A percentile compares a stretch with the other conserved stretches of the same genome.
Conservation (phyloP, 2,888 invertebrate species). For the Lepas anatifera region DNA sequence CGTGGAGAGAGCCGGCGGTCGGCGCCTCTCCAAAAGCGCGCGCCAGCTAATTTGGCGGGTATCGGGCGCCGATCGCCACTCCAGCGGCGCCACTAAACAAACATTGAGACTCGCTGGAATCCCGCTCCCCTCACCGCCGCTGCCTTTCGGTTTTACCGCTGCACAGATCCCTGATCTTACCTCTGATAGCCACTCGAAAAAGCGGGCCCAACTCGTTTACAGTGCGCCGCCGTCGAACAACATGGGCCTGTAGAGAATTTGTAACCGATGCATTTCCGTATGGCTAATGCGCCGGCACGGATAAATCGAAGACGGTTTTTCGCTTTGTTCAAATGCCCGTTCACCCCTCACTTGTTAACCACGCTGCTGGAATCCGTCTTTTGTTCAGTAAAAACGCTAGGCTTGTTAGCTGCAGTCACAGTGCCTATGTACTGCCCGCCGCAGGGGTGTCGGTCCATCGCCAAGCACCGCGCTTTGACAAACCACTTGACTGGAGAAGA, state of each 20-base stretch:
- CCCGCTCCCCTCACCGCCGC: too few species aligned
- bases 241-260: not conserved
- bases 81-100: not conserved
- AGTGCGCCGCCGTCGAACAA: not conserved
- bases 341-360: too few species aligned
- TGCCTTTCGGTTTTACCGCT: too few species aligned
- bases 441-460: too few species aligned
- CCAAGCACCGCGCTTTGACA: too few species aligned
- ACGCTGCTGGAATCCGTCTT: not conserved
- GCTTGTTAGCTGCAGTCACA: not conserved
- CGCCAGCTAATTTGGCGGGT: not conserved
- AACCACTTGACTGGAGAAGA: too few species aligned
- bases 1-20: not conserved
- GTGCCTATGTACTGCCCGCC: too few species aligned
- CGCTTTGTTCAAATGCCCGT: too few species aligned
- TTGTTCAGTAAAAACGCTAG: not conserved
- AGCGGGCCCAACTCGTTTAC: not conserved
- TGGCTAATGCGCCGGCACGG: not conserved
- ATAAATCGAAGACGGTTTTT: not conserved
- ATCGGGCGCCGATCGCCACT: not conserved
- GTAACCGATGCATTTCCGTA: constrained; percentile 9
- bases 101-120: not conserved
- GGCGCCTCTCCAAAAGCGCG: not conserved
- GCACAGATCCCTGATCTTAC: too few species aligned
- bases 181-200: too few species aligned